Percentiles rank a stretch among this genome's conserved stretches.
These are phyloP conservation scores for Parotia lawesii DNA, from an alignment of 2,113 vertebrate species.

Conservation along the genomic window DNA sequence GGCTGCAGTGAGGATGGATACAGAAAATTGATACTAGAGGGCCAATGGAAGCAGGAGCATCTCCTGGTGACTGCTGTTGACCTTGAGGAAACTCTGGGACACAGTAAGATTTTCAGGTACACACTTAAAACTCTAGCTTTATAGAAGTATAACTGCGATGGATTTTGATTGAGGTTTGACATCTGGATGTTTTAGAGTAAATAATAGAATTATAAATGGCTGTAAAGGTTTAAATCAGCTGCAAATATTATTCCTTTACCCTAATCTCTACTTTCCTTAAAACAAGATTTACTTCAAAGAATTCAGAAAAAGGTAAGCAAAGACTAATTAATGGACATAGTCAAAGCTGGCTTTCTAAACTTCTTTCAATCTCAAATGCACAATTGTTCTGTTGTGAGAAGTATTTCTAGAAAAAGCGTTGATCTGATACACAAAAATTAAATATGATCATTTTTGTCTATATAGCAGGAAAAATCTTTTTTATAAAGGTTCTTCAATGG, in stretches of 20 bases:
- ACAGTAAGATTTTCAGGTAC: not conserved
- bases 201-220: not conserved
- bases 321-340: not conserved
- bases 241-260: not conserved
- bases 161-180: not conserved
- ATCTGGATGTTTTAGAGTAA: not conserved
- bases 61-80: not conserved
- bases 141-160: fast-evolving
- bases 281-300: not conserved
- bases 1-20: not conserved
- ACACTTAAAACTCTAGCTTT: not conserved
- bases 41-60: not conserved
- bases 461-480: fast-evolving
- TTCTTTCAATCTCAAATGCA: not conserved
- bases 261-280: not conserved
- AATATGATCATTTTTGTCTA: not conserved
- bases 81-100: not conserved
- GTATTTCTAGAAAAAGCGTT: not conserved
- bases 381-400: not conserved
- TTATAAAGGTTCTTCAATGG: not conserved
- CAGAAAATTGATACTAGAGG: not conserved
- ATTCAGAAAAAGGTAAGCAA: not conserved
- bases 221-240: not conserved
- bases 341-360: not conserved
- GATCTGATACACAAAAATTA: not conserved